Evolutionary conservation across 1,140 invertebrate species (phyloP).

Genomic region (Temnothorax nylanderi): DNA sequence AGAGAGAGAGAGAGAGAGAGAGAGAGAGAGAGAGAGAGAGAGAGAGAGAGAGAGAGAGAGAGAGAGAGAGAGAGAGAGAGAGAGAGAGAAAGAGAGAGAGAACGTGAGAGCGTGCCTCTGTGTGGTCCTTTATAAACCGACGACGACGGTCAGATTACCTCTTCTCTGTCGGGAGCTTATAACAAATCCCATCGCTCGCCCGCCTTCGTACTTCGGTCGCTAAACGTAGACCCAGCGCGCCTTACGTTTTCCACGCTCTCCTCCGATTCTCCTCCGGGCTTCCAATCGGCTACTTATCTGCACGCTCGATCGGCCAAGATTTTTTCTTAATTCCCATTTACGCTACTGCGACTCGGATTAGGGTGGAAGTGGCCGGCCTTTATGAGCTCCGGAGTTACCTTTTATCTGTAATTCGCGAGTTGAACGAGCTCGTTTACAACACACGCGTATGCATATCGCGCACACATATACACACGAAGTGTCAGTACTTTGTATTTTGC

Average conservation of each 20-base stretch:
- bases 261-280: constrained; percentile 3
- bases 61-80: not conserved
- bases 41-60: not conserved
- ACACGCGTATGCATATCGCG: not conserved
- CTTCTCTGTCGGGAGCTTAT: constrained; percentile 56
- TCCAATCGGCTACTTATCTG: constrained; percentile 53
- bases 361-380: not conserved
- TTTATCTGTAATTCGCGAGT: constrained; percentile 41
- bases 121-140: constrained; percentile 50
- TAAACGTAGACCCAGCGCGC: constrained; percentile 25
- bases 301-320: constrained; percentile 53
- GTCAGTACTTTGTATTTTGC: not conserved
- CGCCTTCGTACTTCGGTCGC: constrained; percentile 48
- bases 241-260: constrained; percentile 45
- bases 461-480: not conserved
- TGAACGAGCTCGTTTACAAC: constrained; percentile 30
- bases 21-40: not conserved
- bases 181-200: constrained; percentile 55
- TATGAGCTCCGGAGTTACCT: constrained; percentile 31
- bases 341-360: constrained; percentile 29
- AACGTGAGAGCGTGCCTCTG: not conserved
- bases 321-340: constrained; percentile 57
- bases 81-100: not conserved
- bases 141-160: constrained; percentile 55
- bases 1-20: not conserved